phyloP scores from a whole-genome alignment of 2,888 invertebrate species.

The Chesias legatella region DNA sequence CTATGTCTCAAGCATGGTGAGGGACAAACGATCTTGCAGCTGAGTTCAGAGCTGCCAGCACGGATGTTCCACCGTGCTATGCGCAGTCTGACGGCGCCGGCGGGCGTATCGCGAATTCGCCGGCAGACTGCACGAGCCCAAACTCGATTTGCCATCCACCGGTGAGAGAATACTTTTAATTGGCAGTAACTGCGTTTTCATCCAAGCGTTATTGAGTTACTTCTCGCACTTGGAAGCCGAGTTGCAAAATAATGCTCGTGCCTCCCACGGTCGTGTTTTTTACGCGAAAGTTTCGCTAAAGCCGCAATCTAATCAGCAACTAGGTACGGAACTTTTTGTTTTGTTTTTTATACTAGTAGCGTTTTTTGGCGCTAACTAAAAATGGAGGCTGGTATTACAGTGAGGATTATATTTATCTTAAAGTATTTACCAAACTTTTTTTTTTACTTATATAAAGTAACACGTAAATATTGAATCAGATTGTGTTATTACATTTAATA shows the following conservation, averaged over 20 bases:
- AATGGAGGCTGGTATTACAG: too few relatives aligned
- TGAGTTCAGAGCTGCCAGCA: too few relatives aligned
- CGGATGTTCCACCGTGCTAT: too few relatives aligned
- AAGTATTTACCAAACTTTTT: too few relatives aligned
- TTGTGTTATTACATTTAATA: too few relatives aligned
- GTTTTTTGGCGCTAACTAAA: conserved; percentile 2
- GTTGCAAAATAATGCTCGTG: conserved; percentile 46
- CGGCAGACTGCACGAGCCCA: conserved; percentile 25
- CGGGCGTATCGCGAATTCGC: not conserved
- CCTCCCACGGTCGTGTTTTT: conserved; percentile 21
- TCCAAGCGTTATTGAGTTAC: conserved; percentile 77
- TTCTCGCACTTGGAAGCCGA: conserved; percentile 51
- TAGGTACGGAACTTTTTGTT: conserved; percentile 13
- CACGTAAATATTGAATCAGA: too few relatives aligned
- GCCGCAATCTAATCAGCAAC: conserved; percentile 13
- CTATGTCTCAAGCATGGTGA: too few relatives aligned
- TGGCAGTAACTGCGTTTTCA: conserved; percentile 75
- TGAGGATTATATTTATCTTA: conserved; percentile 1
- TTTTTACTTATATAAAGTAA: too few relatives aligned
- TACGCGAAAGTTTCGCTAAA: conserved; percentile 15
- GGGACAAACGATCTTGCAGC: too few relatives aligned
- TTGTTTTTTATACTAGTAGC: conserved; percentile 4
- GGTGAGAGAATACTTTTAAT: conserved; percentile 76
- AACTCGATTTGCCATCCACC: conserved; percentile 65
- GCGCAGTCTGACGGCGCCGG: too few relatives aligned